phyloP scores from a whole-genome alignment of 2,888 invertebrate species.

The Fragum sueziense region DNA sequence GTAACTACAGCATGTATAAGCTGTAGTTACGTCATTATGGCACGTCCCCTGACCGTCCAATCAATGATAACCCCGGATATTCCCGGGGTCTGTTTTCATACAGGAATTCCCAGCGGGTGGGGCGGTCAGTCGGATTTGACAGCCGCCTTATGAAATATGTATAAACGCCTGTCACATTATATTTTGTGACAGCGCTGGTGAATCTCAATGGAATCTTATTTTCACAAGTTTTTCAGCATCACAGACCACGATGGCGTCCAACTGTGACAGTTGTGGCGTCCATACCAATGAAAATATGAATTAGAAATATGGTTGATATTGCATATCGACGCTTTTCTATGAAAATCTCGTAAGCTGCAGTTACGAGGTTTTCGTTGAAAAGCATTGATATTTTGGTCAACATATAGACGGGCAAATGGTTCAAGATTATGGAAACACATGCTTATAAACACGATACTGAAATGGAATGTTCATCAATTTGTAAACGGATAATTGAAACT shows the following conservation, averaged over 20 bases:
- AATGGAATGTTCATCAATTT: too few species aligned
- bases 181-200: slow-evolving; percentile 3
- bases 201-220: not conserved
- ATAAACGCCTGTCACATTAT: slow-evolving; percentile 9
- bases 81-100: not conserved
- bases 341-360: too few species aligned
- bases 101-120: not conserved
- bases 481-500: too few species aligned
- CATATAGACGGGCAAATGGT: too few species aligned
- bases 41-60: too few species aligned
- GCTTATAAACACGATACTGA: too few species aligned
- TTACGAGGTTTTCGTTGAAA: too few species aligned
- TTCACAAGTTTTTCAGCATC: not conserved
- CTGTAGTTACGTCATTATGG: too few species aligned
- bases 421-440: too few species aligned
- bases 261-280: not conserved
- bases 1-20: too few species aligned
- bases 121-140: slow-evolving; percentile 13
- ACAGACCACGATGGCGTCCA: not conserved
- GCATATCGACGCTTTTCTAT: too few species aligned
- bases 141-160: slow-evolving; percentile 20
- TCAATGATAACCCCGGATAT: not conserved
- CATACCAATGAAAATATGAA: not conserved
- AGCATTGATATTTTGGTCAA: too few species aligned
- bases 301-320: not conserved